Evolutionary conservation across 2,888 invertebrate genomes (phyloP).

Genomic region (Luperina testacea): DNA sequence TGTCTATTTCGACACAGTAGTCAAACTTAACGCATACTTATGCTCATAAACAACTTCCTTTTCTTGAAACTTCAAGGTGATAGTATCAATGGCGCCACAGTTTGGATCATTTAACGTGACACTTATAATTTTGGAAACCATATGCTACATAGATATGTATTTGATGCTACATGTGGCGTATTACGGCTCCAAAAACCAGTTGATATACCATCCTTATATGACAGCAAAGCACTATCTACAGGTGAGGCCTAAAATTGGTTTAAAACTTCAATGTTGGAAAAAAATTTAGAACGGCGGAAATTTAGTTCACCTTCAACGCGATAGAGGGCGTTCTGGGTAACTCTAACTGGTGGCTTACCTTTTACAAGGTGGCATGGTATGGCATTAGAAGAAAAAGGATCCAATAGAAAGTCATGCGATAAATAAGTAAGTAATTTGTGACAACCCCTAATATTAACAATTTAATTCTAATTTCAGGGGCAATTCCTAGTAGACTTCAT

Average conservation of each 20-base stretch:
- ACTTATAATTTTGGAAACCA: slow-evolving; percentile 79
- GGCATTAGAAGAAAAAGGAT: neutral
- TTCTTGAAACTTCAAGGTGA: slow-evolving; percentile 74
- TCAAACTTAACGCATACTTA: slow-evolving; percentile 15
- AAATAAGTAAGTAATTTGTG: neutral
- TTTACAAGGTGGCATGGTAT: neutral
- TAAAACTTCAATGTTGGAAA: neutral
- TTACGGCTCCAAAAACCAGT: slow-evolving; percentile 86
- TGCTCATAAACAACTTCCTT: slow-evolving; percentile 28
- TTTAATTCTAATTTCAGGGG: slow-evolving; percentile 73
- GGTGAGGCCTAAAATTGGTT: slow-evolving; percentile 66
- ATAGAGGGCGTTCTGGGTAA: neutral
- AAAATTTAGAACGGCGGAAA: neutral
- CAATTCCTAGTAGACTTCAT: slow-evolving; percentile 85
- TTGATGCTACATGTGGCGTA: slow-evolving; percentile 88
- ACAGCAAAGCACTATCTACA: slow-evolving; percentile 87
- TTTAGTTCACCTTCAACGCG: neutral
- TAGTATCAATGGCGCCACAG: slow-evolving; percentile 83
- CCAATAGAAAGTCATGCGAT: neutral
- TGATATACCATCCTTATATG: slow-evolving; percentile 88
- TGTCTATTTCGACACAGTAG: slow-evolving; percentile 41
- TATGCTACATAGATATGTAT: slow-evolving; percentile 87
- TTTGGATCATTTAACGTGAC: slow-evolving; percentile 76
- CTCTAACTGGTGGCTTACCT: neutral
- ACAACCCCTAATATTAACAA: neutral